Conservation (phyloP, 2,113 vertebrate species). For the Panthera tigris region DNA sequence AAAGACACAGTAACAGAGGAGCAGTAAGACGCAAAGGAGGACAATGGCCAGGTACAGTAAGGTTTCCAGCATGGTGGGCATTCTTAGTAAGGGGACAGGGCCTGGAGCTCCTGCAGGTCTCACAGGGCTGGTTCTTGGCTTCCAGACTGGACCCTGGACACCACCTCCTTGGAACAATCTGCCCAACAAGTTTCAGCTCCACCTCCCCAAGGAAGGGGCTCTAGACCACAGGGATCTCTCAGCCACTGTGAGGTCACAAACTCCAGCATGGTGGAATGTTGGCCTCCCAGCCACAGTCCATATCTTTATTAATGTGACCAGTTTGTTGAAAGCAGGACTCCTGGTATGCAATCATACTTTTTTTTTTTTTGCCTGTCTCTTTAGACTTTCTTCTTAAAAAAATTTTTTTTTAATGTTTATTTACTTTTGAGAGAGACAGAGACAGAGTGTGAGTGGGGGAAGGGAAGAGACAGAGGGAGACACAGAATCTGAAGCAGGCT, state of each 20-base stretch:
- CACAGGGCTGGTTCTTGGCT: background rate
- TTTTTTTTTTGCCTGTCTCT: background rate
- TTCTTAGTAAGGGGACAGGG: background rate
- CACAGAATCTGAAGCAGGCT: too few species aligned
- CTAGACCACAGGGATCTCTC: background rate
- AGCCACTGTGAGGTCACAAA: conserved; percentile 41
- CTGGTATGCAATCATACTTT: background rate
- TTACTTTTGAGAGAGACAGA: too few species aligned
- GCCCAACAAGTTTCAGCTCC: background rate
- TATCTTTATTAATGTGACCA: background rate
- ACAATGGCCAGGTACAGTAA: background rate
- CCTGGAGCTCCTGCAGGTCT: background rate
- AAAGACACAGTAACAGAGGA: conserved; percentile 43
- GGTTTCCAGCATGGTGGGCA: background rate
- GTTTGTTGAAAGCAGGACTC: background rate
- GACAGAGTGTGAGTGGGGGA: too few species aligned
- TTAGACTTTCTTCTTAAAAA: background rate
- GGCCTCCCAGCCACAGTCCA: background rate
- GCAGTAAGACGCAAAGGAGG: background rate
- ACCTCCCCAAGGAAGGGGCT: background rate
- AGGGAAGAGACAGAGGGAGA: too few species aligned
- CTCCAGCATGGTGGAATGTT: background rate
- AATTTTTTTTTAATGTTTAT: too few species aligned
- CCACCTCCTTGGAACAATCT: background rate
- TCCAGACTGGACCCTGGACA: background rate